Percentiles rank a stretch among this genome's conserved stretches.
phyloP scores from a whole-genome alignment of 2,113 vertebrate genomes.

The Lagenorhynchus albirostris region DNA sequence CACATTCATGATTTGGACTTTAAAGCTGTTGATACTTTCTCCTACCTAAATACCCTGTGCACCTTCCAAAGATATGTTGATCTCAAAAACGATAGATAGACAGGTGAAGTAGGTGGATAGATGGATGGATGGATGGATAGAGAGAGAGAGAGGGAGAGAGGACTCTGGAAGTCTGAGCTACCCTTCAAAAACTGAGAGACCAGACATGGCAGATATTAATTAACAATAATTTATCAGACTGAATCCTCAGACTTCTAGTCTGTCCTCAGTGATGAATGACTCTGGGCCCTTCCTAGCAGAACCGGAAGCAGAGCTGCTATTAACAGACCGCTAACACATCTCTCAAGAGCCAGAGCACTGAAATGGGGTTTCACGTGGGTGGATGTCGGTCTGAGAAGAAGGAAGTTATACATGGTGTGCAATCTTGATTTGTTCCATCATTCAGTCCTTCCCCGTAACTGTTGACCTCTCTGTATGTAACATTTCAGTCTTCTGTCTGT shows the following conservation, averaged over 20 bases:
- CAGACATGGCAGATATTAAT: neutral
- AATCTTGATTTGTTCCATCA: neutral
- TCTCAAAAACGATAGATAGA: neutral
- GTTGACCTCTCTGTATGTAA: neutral
- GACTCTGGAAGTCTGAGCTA: neutral
- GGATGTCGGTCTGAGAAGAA: neutral
- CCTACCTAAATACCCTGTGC: neutral
- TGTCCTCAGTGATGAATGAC: neutral
- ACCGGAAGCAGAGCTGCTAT: neutral
- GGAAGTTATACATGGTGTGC: neutral
- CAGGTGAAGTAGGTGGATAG: no score
- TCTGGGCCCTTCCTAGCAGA: neutral
- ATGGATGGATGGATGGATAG: neutral
- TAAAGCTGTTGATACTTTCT: neutral
- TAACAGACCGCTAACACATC: neutral
- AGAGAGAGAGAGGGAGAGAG: neutral
- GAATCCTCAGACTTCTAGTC: neutral
- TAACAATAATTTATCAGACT: neutral
- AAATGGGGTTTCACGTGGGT: no score
- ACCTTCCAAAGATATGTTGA: neutral
- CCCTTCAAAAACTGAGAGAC: neutral
- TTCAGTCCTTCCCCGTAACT: neutral
- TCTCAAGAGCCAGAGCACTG: neutral
- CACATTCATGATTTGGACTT: neutral
- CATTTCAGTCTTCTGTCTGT: neutral